Evolutionary conservation across 37 sponge, comb jelly and placozoan species (phyloP).

Genomic region (Theonella swinhoei): DNA sequence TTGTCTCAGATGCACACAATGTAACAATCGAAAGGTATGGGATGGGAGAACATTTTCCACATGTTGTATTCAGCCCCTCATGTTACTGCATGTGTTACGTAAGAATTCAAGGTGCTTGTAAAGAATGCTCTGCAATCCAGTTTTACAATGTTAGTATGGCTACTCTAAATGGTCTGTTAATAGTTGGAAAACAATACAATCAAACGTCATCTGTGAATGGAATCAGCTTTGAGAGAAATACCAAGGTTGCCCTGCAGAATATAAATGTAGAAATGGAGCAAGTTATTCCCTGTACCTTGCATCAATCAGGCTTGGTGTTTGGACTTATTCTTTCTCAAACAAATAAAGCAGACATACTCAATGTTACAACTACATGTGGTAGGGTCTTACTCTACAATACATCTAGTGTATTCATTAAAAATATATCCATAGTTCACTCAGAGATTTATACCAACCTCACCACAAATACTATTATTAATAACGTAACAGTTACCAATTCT

Average conservation of each 20-base stretch:
- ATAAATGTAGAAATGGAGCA: background rate
- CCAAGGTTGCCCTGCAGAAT: background rate
- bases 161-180: background rate
- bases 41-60: background rate
- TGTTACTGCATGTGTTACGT: background rate
- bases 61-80: background rate
- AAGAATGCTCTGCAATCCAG: background rate
- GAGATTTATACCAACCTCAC: background rate
- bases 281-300: background rate
- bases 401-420: too few relatives aligned
- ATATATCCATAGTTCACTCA: background rate
- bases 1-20: background rate
- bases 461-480: background rate
- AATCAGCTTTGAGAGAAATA: background rate
- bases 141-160: background rate
- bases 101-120: background rate
- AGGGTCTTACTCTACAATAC: background rate
- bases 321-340: background rate
- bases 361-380: background rate
- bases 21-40: background rate
- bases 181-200: background rate
- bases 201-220: background rate
- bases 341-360: too few relatives aligned
- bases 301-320: background rate
- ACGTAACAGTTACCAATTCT: background rate